phyloP scores from a whole-genome alignment of 2,888 invertebrate genomes.

The Tanytarsus gracilentus region DNA sequence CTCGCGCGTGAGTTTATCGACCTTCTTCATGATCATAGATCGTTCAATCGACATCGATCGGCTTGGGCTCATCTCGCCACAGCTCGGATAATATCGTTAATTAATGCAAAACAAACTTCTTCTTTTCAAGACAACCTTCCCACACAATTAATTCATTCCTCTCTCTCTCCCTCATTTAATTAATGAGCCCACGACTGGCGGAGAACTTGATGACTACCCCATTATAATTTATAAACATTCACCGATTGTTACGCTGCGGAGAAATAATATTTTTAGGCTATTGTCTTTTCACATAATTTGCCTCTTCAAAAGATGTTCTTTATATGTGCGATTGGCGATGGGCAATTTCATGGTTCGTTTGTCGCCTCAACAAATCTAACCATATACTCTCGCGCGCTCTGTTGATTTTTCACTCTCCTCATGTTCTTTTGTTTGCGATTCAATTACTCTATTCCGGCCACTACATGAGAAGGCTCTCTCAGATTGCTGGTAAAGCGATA shows the following conservation, averaged over 20 bases:
- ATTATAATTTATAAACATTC: too few species aligned
- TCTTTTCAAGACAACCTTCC: background rate
- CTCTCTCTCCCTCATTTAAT: background rate
- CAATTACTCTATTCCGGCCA: background rate
- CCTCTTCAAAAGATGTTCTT: too few species aligned
- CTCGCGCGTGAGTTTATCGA: constrained; percentile 15
- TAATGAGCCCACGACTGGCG: constrained; percentile 23
- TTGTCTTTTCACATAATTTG: too few species aligned
- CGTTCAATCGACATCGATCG: background rate
- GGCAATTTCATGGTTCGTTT: constrained; percentile 27
- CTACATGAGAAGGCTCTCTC: too few species aligned
- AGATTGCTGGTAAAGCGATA: too few species aligned
- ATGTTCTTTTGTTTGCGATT: constrained; percentile 16
- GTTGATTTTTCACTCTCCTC: constrained; percentile 3
- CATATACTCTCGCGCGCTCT: too few species aligned
- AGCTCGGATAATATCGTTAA: constrained; percentile 11
- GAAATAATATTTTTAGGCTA: too few species aligned
- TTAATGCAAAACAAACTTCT: constrained; percentile 7
- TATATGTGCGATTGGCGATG: constrained; percentile 28
- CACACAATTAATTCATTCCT: background rate
- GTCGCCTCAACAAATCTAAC: too few species aligned
- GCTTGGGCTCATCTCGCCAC: background rate
- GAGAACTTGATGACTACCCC: too few species aligned
- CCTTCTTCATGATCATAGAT: background rate
- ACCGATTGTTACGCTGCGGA: too few species aligned